Base-by-base conservation (phyloP, 2,888 invertebrate species). In the Drosophila siamana region DNA sequence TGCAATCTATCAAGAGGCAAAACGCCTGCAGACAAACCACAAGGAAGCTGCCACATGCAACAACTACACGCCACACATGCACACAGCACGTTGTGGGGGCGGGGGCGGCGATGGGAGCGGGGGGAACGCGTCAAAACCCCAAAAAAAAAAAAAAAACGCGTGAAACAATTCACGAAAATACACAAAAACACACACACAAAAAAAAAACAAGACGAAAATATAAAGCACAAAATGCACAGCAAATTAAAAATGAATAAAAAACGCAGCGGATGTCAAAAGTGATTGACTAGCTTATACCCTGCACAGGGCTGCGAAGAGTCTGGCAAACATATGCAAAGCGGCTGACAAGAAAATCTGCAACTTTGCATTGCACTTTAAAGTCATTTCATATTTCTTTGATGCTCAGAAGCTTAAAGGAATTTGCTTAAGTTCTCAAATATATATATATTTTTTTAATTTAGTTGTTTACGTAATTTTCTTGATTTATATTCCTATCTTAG, bases 1-100 rank as follows among this genome's bases (percentile, higher is more conserved):
- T 87, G 87, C 82, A 78, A 82, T 82, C 88, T 87, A 82, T 82
- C 82, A 82, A 78, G 63, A 59, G 75, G 63, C 78, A 85, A 87
- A 82, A 75, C 82, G 82, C 82, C 87, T 81, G 87, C 86, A 86
- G 81, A 64, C 75, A 68, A 71, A 78, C 66, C 65, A 71, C 41
- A 76, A 62, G 59, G 76, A 62, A 64, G 38, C 51, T 66, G 43
- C 48, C 61, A 56, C 15, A 48, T 59, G 64, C 40, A 44, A 43
- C 43, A 43, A 7, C 6, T 22, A 3, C 15, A 51, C 15, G 13
- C 16, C 9, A 43, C 19, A 41, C 26, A 40, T n/a, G 26, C 52
- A 8, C 16, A 6, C 26, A 28, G 15, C 8, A 13, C 28, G 13
- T n/a, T 8, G 30, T 11, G n/a, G 1, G 19, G 8, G 11, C 30